Base-by-base conservation (phyloP, 2,888 invertebrate species). In the Automeris io region DNA sequence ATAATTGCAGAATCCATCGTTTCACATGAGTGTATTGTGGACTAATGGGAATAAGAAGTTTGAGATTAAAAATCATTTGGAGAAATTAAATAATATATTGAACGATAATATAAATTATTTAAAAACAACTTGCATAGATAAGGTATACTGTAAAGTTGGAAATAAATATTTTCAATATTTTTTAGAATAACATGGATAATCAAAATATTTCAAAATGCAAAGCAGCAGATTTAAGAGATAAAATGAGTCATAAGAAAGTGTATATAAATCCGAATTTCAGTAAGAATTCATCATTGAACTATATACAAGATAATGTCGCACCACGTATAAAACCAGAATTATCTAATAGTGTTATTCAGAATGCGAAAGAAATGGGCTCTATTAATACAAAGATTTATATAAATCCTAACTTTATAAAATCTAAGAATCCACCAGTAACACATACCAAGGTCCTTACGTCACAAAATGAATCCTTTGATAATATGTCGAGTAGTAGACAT, bases 1-100 rank as follows among this genome's bases (percentile, higher is more conserved):
- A 43, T 44, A 62, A 49, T 88, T 88, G 51, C 70, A 95, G 95
- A 88, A 93, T 63, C 92, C 94, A 12, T 93, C 93, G 2, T 95
- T 93, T 77, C 97, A 97, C 64, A 88, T 94, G 57, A 96, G 96
- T 65, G 82, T 96, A 48, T 82, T 92, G 7, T 97, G 96, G 95
- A 89, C 91, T 43, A 78, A 91, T 37, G 95, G 94, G 1, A 90
- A 95, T 70, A 78, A 89, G 48, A 87, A 88, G 52, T 58, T 75
- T 13, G 62, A 85, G 43, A 58, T 93, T 7, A 74, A 67, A 35
- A 47, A 61, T 19, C 60, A 88, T 43, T 58, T 91, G 42, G 74
- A 88, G 0, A 53, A 76, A 22, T 64, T 93, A n/a, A 88, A 89
- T 61, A 46, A 64, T 6, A 48, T 61, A 43, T 51, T 80, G 19